These are phyloP conservation scores for Hippocampus barbouri DNA, from an alignment of 2,113 vertebrate genomes.

Conservation along the genomic window DNA sequence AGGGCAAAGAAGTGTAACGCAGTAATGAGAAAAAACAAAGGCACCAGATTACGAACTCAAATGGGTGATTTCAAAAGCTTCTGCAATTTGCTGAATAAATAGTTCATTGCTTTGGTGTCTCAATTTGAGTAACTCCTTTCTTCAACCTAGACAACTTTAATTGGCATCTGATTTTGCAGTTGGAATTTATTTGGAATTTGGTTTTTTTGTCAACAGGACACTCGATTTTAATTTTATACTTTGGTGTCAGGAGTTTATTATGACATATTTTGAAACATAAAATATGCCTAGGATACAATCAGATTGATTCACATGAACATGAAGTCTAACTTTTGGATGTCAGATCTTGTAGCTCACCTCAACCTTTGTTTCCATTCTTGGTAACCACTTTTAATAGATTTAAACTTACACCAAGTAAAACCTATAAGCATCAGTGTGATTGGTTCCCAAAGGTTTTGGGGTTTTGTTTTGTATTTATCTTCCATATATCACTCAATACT, in stretches of 20 bases:
- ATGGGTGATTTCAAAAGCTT: conserved; percentile 1
- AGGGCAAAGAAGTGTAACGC: conserved; percentile 25
- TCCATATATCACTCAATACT: conserved; percentile 22
- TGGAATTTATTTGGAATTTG: conserved; percentile 10
- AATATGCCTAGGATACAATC: too few species aligned
- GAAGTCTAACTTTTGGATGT: too few species aligned
- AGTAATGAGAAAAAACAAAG: conserved; percentile 28
- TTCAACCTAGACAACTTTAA: background rate
- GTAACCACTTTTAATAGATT: background rate
- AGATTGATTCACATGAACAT: too few species aligned
- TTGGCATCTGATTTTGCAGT: conserved; percentile 23
- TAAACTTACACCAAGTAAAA: conserved; percentile 1
- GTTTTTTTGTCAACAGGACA: too few species aligned
- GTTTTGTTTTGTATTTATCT: conserved; percentile 16
- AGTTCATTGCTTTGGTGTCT: conserved; percentile 10
- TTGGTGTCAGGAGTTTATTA: too few species aligned
- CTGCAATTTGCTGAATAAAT: conserved; percentile 30
- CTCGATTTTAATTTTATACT: too few species aligned
- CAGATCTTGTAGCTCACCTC: too few species aligned
- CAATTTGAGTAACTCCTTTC: conserved; percentile 7
- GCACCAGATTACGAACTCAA: conserved; percentile 24
- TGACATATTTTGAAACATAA: too few species aligned
- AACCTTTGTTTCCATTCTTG: background rate
- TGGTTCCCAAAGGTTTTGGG: conserved; percentile 9
- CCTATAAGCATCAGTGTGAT: conserved; percentile 3